Conservation (phyloP, 2,888 invertebrate species). For the Trachelus tabidus region DNA sequence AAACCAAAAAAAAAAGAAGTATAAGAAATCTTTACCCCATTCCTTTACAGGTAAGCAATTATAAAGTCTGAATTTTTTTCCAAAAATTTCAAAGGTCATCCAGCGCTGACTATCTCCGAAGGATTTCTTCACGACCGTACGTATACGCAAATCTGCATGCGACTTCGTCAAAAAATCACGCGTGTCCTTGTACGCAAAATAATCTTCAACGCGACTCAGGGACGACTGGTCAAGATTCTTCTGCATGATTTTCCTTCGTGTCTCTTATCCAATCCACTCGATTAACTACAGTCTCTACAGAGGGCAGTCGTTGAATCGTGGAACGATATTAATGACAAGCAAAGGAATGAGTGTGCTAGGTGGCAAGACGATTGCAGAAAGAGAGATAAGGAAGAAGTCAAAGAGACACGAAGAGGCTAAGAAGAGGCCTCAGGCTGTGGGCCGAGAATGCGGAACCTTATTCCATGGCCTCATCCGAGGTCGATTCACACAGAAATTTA, state of each 20-base stretch:
- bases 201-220: neutral
- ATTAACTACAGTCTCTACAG: neutral
- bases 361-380: slow-evolving; percentile 24
- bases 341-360: neutral
- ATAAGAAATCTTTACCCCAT: slow-evolving; percentile 10
- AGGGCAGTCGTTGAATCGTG: neutral
- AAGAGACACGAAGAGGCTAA: slow-evolving; percentile 15
- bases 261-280: neutral
- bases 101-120: neutral
- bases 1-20: slow-evolving; percentile 18
- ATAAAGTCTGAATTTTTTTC: neutral
- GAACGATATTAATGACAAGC: neutral
- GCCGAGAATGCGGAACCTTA: slow-evolving; percentile 64
- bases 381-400: slow-evolving; percentile 34
- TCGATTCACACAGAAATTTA: slow-evolving; percentile 47
- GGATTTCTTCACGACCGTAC: neutral
- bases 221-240: neutral
- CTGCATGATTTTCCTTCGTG: neutral
- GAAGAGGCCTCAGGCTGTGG: slow-evolving; percentile 58
- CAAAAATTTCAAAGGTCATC: neutral
- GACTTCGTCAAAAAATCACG: neutral
- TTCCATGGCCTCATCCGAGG: slow-evolving; percentile 31
- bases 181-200: neutral
- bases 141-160: neutral
- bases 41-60: neutral